Evolutionary conservation across 2,888 invertebrate genomes (phyloP).

Genomic region (Caenorhabditis macrosperma): DNA sequence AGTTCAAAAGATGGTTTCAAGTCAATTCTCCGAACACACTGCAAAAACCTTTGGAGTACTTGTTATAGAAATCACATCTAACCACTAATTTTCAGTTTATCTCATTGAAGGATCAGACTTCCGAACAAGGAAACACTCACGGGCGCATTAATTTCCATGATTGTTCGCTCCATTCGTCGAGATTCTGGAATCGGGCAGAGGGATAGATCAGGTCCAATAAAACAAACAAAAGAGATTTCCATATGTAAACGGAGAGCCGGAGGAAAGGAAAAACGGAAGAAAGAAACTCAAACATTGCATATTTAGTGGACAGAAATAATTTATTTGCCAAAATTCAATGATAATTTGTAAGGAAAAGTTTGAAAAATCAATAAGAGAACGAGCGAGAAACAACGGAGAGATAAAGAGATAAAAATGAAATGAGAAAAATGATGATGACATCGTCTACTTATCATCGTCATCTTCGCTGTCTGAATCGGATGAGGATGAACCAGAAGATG

Average conservation of each 20-base stretch:
- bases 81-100: not conserved
- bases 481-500: slow-evolving; percentile 49
- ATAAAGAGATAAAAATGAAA: slow-evolving; percentile 20
- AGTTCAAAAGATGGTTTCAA: too few species aligned
- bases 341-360: slow-evolving; percentile 11
- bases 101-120: not conserved
- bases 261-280: not conserved
- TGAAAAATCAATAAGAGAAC: slow-evolving; percentile 10
- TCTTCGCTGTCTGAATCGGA: slow-evolving; percentile 58
- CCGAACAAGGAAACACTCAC: slow-evolving; percentile 21
- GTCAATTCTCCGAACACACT: not conserved
- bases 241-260: slow-evolving; percentile 38
- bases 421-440: slow-evolving; percentile 1
- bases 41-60: too few species aligned
- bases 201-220: not conserved
- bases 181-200: not conserved
- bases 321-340: slow-evolving; percentile 31
- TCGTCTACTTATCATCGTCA: slow-evolving; percentile 26
- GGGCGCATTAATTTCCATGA: slow-evolving; percentile 2
- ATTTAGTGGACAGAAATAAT: slow-evolving; percentile 39
- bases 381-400: slow-evolving; percentile 12
- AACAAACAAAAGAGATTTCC: slow-evolving; percentile 3
- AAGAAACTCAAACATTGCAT: not conserved
- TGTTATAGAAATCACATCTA: too few species aligned
- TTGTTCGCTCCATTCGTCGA: not conserved